Evolutionary conservation across 2,797 vertebrate species (phyloP).

Genomic region (Varecia variegata): DNA sequence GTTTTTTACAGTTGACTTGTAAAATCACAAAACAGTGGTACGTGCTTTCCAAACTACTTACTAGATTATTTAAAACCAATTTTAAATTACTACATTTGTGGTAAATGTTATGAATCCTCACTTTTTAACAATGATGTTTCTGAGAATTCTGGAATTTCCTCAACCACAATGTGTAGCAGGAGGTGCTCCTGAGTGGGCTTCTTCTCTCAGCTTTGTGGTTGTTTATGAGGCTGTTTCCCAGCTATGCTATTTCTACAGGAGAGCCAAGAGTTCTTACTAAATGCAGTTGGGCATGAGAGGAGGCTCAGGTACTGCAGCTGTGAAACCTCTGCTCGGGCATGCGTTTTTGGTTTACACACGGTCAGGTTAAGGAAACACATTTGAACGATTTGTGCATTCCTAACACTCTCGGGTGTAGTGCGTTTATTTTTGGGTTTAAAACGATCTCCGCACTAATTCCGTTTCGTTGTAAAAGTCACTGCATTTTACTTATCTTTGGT

Average conservation of each 20-base stretch:
- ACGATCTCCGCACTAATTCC: not conserved
- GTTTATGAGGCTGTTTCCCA: slow-evolving; percentile 7
- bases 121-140: slow-evolving; percentile 48
- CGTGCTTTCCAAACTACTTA: slow-evolving; percentile 36
- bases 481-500: not conserved
- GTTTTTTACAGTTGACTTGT: not conserved
- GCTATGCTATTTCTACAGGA: not conserved
- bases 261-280: not conserved
- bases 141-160: slow-evolving; percentile 72
- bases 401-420: not conserved
- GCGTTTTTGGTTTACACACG: not conserved
- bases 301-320: not conserved
- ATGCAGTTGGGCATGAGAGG: not conserved
- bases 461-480: not conserved
- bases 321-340: not conserved
- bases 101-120: not conserved
- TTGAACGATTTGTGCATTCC: not conserved
- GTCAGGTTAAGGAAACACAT: not conserved
- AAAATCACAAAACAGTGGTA: not conserved
- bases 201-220: not conserved
- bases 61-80: not conserved
- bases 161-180: not conserved
- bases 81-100: slow-evolving; percentile 12
- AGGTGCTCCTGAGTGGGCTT: slow-evolving; percentile 33
- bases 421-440: not conserved